Percentiles rank a stretch among this genome's conserved stretches.
These are phyloP conservation scores for Syngnathus floridae DNA, from an alignment of 2,113 vertebrate species.

Conservation along the genomic window DNA sequence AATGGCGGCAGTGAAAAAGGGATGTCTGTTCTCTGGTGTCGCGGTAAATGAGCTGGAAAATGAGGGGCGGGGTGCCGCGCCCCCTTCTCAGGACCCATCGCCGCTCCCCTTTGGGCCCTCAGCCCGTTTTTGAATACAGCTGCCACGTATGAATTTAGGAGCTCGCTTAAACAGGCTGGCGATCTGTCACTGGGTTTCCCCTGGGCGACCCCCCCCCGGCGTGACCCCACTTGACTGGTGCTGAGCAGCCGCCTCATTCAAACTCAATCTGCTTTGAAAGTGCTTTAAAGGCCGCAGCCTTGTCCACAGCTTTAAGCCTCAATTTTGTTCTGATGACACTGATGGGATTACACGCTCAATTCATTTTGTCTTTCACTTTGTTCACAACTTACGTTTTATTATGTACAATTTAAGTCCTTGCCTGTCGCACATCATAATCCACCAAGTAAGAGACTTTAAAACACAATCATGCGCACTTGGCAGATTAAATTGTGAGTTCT, in stretches of 20 bases:
- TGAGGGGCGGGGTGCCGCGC: conserved; percentile 65
- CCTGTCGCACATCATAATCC: neutral
- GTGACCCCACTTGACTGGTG: conserved; percentile 53
- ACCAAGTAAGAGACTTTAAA: neutral
- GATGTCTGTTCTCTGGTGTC: conserved; percentile 65
- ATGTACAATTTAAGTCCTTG: neutral
- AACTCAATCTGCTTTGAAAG: conserved; percentile 64
- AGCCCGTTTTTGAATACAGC: conserved; percentile 69
- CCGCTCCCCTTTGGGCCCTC: conserved; percentile 35
- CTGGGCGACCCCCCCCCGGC: neutral
- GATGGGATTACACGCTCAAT: neutral
- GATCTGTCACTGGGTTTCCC: conserved; percentile 49
- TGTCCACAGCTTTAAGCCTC: conserved; percentile 38
- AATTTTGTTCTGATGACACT: conserved; percentile 35
- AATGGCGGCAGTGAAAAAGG: conserved; percentile 52
- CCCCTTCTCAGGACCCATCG: conserved; percentile 52
- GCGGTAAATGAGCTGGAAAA: conserved; percentile 75
- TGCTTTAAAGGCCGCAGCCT: conserved; percentile 27
- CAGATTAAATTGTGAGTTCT: too few species aligned
- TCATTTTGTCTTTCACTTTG: conserved; percentile 4
- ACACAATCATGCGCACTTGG: neutral
- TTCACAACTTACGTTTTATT: neutral
- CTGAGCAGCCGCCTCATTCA: conserved; percentile 51
- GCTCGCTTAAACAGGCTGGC: conserved; percentile 65
- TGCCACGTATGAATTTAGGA: conserved; percentile 72